Percentiles rank a stretch among this genome's conserved stretches.
phyloP scores from a whole-genome alignment of 2,797 vertebrate species.

The Anguilla obscura region DNA sequence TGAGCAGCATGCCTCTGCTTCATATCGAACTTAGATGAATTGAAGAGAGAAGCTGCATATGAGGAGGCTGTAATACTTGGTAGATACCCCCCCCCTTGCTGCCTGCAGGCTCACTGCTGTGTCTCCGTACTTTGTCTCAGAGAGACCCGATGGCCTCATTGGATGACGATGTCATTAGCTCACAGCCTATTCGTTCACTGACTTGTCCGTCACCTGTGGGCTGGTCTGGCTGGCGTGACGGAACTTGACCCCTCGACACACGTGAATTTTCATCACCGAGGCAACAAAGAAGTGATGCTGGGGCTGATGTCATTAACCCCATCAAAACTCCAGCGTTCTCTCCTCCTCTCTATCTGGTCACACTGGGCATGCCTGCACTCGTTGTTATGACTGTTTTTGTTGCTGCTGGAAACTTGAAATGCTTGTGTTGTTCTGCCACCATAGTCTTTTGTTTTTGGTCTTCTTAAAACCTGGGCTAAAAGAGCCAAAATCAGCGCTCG shows the following conservation, averaged over 20 bases:
- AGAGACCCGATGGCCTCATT: background rate
- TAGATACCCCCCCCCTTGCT: background rate
- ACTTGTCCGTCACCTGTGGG: background rate
- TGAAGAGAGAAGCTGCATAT: background rate
- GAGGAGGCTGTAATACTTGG: background rate
- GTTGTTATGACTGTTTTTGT: constrained; percentile 31
- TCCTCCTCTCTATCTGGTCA: background rate
- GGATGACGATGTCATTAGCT: background rate
- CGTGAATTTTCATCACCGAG: background rate
- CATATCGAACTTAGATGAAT: background rate
- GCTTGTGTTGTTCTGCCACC: background rate
- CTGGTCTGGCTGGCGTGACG: background rate
- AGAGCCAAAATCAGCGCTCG: background rate
- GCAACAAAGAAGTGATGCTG: background rate
- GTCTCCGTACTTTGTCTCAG: background rate
- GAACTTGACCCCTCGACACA: background rate
- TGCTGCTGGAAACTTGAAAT: constrained; percentile 23
- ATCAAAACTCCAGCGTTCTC: background rate
- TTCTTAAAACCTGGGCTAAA: constrained; percentile 16
- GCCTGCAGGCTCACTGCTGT: background rate
- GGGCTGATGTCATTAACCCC: background rate
- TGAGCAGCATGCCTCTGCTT: background rate
- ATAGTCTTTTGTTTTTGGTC: background rate
- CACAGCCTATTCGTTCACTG: background rate
- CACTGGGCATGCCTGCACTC: constrained; percentile 16